phyloP scores from a whole-genome alignment of 2,113 vertebrate genomes.

The Marcusenius ussheri region DNA sequence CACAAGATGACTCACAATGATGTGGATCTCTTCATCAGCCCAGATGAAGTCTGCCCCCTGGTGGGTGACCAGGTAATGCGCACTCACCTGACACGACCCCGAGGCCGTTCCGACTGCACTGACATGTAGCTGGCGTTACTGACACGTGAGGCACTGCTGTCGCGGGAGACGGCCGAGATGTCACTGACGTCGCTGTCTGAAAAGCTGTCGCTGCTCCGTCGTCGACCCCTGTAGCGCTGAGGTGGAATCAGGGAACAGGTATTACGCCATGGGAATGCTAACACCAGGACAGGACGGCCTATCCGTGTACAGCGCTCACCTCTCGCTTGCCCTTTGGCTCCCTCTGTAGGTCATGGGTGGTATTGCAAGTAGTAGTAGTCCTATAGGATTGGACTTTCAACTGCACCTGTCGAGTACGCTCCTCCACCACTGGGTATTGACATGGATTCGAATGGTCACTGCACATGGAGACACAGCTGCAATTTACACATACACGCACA shows the following conservation, averaged over 20 bases:
- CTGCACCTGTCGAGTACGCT: conserved; percentile 85
- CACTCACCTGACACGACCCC: conserved; percentile 84
- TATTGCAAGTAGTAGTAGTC: conserved; percentile 75
- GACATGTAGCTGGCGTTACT: conserved; percentile 99
- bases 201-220: conserved; percentile 90
- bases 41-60: neutral
- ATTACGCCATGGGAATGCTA: neutral
- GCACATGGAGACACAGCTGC: neutral
- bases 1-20: neutral
- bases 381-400: conserved; percentile 87
- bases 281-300: neutral
- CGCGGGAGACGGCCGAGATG: conserved; percentile 94
- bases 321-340: conserved; percentile 69
- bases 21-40: neutral
- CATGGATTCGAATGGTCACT: neutral
- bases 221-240: conserved; percentile 84
- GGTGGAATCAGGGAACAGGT: neutral
- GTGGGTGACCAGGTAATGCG: neutral
- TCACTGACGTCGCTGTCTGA: conserved; percentile 99
- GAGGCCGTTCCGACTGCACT: conserved; percentile 92
- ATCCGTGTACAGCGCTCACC: conserved; percentile 35
- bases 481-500: conserved; percentile 12
- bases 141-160: conserved; percentile 99
- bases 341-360: conserved; percentile 89
- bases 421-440: conserved; percentile 89